phyloP scores from a whole-genome alignment of 2,797 vertebrate genomes.

The Fringilla coelebs region DNA sequence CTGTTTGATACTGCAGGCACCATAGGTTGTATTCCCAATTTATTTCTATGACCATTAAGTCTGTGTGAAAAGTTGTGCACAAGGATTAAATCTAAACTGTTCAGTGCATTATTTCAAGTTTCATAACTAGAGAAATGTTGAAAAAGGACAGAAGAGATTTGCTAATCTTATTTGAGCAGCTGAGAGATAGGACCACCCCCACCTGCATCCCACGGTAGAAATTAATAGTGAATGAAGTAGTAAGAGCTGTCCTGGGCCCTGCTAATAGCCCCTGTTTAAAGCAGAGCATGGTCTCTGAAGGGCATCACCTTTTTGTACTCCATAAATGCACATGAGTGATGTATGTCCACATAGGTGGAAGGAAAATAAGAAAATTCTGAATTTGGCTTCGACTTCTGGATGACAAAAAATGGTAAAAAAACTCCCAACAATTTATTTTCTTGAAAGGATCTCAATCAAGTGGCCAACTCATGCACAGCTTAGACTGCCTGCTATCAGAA shows the following conservation, averaged over 20 bases:
- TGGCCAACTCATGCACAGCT: background rate
- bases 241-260: background rate
- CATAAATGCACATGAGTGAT: background rate
- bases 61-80: background rate
- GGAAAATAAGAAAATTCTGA: background rate
- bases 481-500: background rate
- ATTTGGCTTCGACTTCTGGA: background rate
- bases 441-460: background rate
- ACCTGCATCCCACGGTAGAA: accelerated
- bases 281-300: background rate
- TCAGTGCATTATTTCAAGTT: background rate
- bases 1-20: background rate
- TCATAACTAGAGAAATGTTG: background rate
- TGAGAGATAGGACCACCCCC: background rate
- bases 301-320: background rate
- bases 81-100: background rate
- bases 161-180: background rate
- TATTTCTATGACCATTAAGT: background rate
- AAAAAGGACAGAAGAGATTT: background rate
- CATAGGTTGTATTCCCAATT: background rate
- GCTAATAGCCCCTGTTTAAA: background rate
- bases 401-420: background rate
- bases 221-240: background rate
- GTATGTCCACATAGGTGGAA: background rate
- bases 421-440: background rate